Evolutionary conservation across 2,888 invertebrate species (phyloP).

Genomic region (Aphidoletes aphidimyza): DNA sequence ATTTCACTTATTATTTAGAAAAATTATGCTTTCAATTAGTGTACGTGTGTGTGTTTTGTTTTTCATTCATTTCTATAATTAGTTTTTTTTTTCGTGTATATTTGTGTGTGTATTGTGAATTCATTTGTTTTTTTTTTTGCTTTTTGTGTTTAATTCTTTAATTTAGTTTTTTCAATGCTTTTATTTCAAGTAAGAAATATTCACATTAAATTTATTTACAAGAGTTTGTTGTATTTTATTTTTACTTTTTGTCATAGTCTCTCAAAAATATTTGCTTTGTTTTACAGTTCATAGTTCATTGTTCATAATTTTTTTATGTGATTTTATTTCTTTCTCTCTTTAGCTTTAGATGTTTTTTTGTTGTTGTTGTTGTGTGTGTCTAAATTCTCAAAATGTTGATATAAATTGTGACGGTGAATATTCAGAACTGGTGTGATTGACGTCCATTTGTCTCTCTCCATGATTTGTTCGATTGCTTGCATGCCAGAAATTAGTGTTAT

Average conservation of each 20-base stretch:
- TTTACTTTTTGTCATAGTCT: neutral
- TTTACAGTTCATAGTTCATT: neutral
- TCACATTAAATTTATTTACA: conserved; percentile 35
- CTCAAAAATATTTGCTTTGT: neutral
- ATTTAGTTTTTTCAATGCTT: neutral
- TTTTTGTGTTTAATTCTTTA: neutral
- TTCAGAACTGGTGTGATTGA: neutral
- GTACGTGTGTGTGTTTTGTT: no score
- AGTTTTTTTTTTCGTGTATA: neutral
- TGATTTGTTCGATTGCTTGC: neutral
- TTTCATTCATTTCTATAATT: neutral
- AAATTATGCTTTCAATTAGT: neutral
- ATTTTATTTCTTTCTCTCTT: no score
- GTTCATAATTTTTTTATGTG: neutral
- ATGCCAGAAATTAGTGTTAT: neutral
- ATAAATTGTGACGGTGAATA: neutral
- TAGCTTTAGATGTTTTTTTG: no score
- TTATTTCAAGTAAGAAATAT: conserved; percentile 7
- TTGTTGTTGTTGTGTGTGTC: neutral
- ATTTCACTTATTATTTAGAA: neutral
- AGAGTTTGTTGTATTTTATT: neutral
- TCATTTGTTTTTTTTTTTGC: no score
- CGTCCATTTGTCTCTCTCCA: neutral
- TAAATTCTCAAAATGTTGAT: neutral
- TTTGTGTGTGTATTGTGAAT: neutral